Conservation (phyloP, 2,888 invertebrate species). For the Pherbina coryleti region DNA sequence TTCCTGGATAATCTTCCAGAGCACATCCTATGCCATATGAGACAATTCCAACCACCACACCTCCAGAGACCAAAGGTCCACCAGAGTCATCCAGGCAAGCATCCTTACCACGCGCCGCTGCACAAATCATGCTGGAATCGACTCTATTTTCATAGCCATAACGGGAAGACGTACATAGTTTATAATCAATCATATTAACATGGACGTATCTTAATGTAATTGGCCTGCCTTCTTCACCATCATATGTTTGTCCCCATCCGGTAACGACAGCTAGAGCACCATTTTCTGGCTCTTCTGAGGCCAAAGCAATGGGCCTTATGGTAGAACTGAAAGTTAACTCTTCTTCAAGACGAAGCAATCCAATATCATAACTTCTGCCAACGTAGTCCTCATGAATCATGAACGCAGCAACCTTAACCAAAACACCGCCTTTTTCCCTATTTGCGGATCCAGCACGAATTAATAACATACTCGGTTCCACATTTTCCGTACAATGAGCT, state of each 20-base stretch:
- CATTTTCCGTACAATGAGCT: constrained; percentile 72
- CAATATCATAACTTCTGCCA: constrained; percentile 71
- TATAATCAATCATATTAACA: constrained; percentile 66
- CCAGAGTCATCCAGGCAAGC: constrained; percentile 58
- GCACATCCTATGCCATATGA: constrained; percentile 59
- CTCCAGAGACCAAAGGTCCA: constrained; percentile 53
- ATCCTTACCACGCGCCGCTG: constrained; percentile 50
- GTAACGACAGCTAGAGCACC: constrained; percentile 50
- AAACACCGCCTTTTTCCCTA: constrained; percentile 57
- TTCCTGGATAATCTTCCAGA: constrained; percentile 50
- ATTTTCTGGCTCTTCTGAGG: constrained; percentile 53
- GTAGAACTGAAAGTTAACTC: constrained; percentile 67
- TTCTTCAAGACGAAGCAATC: constrained; percentile 70
- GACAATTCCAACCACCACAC: constrained; percentile 54
- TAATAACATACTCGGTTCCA: constrained; percentile 48
- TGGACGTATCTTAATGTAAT: constrained; percentile 67
- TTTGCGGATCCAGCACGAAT: constrained; percentile 72
- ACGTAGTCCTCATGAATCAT: constrained; percentile 70
- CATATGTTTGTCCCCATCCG: constrained; percentile 55
- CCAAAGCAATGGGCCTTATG: constrained; percentile 69
- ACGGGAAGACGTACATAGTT: constrained; percentile 65
- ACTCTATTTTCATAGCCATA: constrained; percentile 60
- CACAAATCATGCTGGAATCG: constrained; percentile 53
- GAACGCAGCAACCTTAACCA: constrained; percentile 52
- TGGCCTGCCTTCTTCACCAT: constrained; percentile 58